Evolutionary conservation across 1,140 invertebrate species (phyloP).

Genomic region (Drosophila kohkoa): DNA sequence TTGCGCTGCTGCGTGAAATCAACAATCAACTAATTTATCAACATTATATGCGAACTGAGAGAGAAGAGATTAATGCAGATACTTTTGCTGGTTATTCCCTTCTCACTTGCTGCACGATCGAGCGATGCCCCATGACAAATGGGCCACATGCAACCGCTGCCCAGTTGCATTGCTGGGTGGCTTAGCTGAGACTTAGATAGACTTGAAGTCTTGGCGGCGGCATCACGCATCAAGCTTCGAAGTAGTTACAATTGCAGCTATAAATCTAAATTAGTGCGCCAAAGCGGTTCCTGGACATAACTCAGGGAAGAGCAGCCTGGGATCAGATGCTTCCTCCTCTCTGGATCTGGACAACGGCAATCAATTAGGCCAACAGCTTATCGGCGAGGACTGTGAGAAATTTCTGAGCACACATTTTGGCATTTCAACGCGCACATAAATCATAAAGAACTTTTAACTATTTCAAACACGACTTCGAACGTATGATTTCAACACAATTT

Average conservation of each 20-base stretch:
- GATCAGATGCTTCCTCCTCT: not conserved
- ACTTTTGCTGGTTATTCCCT: constrained; percentile 16
- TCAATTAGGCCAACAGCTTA: constrained; percentile 61
- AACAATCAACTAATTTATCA: constrained; percentile 77
- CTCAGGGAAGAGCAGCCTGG: constrained; percentile 4
- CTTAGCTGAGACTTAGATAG: constrained; percentile 7
- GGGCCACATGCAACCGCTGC: constrained; percentile 65
- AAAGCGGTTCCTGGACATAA: constrained; percentile 60
- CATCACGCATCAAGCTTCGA: constrained; percentile 68
- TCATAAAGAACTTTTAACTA: constrained; percentile 70
- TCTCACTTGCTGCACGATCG: constrained; percentile 62
- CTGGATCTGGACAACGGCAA: constrained; percentile 57
- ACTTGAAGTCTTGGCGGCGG: constrained; percentile 25
- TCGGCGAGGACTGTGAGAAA: constrained; percentile 67
- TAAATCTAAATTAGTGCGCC: constrained; percentile 82
- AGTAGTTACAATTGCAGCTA: constrained; percentile 62
- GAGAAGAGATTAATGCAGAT: constrained; percentile 43
- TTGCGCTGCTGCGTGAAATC: constrained; percentile 61
- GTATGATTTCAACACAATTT: constrained; percentile 83
- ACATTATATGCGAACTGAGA: constrained; percentile 51
- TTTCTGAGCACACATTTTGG: constrained; percentile 56
- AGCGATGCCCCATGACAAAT: constrained; percentile 66
- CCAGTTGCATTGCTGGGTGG: constrained; percentile 48
- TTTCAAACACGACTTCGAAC: constrained; percentile 78
- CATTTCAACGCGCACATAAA: constrained; percentile 76